phyloP scores from a whole-genome alignment of 53 echinoderm and acorn worm species.

The Paelopatides confundens region DNA sequence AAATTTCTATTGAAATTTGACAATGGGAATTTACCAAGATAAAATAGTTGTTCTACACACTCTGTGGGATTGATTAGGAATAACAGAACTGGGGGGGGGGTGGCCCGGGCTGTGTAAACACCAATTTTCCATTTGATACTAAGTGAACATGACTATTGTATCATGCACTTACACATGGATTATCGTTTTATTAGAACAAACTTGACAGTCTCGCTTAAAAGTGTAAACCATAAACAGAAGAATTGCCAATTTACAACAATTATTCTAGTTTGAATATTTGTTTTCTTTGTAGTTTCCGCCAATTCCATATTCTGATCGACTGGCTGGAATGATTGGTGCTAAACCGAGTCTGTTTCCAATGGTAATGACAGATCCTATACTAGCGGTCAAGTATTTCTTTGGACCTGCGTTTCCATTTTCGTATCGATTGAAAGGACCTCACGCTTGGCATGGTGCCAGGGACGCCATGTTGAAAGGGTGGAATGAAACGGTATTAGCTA shows the following conservation, averaged over 20 bases:
- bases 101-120: neutral
- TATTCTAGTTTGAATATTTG: no score
- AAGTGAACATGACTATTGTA: no score
- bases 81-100: neutral
- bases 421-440: slow-evolving; percentile 74
- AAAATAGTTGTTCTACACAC: no score
- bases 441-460: slow-evolving; percentile 66
- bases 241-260: no score
- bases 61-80: no score
- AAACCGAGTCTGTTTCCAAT: slow-evolving; percentile 55
- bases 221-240: no score
- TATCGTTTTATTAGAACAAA: no score
- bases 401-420: slow-evolving; percentile 74
- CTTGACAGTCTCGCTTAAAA: no score
- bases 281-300: slow-evolving; percentile 71
- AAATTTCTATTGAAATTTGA: no score
- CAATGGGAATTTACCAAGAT: no score
- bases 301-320: slow-evolving; percentile 68
- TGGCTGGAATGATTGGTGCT: slow-evolving; percentile 67
- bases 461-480: slow-evolving; percentile 41
- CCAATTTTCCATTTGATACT: no score
- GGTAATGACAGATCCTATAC: slow-evolving; percentile 57
- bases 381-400: slow-evolving; percentile 64
- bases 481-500: slow-evolving; percentile 65
- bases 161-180: no score